phyloP scores from a whole-genome alignment of 2,888 invertebrate species.

The Spilarctia lutea region DNA sequence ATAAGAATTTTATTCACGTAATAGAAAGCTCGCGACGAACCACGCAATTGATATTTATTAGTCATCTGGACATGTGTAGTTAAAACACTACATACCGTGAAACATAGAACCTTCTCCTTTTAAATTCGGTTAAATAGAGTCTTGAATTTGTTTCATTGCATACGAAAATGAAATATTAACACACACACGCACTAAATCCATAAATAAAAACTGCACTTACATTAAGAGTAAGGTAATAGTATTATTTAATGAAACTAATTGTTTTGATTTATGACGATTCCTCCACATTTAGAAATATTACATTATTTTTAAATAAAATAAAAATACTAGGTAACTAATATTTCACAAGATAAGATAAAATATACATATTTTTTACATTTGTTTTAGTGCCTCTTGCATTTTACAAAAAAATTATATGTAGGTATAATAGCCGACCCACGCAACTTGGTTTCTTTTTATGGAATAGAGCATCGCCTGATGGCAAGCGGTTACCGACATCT shows the following conservation, averaged over 20 bases:
- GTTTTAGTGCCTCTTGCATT: neutral
- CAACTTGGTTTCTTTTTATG: too few species aligned
- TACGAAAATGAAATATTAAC: neutral
- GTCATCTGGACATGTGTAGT: neutral
- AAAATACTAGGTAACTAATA: neutral
- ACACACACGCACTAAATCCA: neutral
- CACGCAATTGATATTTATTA: neutral
- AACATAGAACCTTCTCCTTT: too few species aligned
- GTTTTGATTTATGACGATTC: neutral
- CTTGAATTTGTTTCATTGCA: neutral
- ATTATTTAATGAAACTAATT: neutral
- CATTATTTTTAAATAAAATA: neutral
- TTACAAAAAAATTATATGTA: neutral
- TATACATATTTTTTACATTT: neutral
- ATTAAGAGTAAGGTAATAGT: neutral
- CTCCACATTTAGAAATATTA: neutral
- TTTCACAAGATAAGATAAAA: neutral
- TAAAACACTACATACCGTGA: too few species aligned
- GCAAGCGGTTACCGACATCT: too few species aligned
- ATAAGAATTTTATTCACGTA: neutral
- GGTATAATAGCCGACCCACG: too few species aligned
- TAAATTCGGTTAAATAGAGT: neutral
- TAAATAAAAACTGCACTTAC: neutral
- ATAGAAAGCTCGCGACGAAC: neutral
- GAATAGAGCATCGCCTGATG: too few species aligned